phyloP scores from a whole-genome alignment of 2,888 invertebrate species.

The Clanis bilineata region DNA sequence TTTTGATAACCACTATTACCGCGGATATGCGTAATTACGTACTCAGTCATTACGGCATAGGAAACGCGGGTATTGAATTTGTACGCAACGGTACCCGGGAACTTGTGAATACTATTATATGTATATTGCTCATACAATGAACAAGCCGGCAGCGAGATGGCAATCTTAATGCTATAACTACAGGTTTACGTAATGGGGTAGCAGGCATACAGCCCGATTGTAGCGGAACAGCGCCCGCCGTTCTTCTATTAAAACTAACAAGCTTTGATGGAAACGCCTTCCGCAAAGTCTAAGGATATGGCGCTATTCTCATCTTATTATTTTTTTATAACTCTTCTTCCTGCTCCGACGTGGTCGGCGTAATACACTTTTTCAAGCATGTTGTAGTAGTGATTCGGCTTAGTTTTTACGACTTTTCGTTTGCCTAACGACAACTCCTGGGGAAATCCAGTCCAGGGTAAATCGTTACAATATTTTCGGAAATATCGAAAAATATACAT shows the following conservation, averaged over 20 bases:
- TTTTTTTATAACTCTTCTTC: neutral
- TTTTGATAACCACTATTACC: slow-evolving; percentile 44
- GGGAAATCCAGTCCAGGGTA: too few relatives aligned
- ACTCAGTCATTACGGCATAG: slow-evolving; percentile 46
- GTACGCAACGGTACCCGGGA: slow-evolving; percentile 53
- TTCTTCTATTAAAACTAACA: slow-evolving; percentile 34
- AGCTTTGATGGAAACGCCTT: slow-evolving; percentile 26
- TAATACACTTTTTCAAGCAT: too few relatives aligned
- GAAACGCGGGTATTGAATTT: slow-evolving; percentile 58
- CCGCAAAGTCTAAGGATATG: neutral
- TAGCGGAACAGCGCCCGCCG: slow-evolving; percentile 41
- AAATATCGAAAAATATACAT: too few relatives aligned
- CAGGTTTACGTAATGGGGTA: slow-evolving; percentile 63
- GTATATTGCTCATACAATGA: slow-evolving; percentile 46
- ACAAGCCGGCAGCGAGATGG: slow-evolving; percentile 49
- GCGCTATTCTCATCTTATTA: neutral
- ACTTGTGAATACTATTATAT: slow-evolving; percentile 53
- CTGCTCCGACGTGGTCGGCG: too few relatives aligned
- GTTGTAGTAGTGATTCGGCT: too few relatives aligned
- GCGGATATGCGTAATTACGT: slow-evolving; percentile 48
- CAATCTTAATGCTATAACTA: slow-evolving; percentile 61
- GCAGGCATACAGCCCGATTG: slow-evolving; percentile 40
- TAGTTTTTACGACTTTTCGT: too few relatives aligned
- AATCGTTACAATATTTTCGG: too few relatives aligned
- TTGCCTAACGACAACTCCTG: too few relatives aligned